Evolutionary conservation across 2,888 invertebrate species (phyloP), one percentile per base, ranked within the genome.

Genomic region (Kuschelorhynchus macadamiae): DNA sequence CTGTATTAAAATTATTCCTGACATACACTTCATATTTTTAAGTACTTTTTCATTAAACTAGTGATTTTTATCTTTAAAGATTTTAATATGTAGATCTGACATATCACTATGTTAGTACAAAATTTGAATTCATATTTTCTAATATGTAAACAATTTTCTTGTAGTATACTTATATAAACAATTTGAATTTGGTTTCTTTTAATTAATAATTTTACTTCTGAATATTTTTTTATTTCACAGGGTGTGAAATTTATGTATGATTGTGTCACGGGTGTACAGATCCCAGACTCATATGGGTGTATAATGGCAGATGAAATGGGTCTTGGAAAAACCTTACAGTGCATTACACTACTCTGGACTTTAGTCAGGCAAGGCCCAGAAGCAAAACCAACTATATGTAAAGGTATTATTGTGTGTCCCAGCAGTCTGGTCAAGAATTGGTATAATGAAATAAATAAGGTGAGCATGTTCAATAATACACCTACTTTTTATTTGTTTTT

Each of bases 301-400:
- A 99, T 99, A 47, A 99, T 99, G 98, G 99, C 99, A 1, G 99
- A 99, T 85, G 99, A 99, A 88, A 99, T 99, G 98, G 98, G 95
- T 76, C 86, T 98, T 32, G 98, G 98, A 1, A 99, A 99, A 85
- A 99, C 99, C 0, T 85, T 99, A 8, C 99, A 99, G 82, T 99
- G 98, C 82, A 97, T 99, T 62, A 93, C 98, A 0, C 85, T 99
- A 9, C 85, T 98, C 14, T 99, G 98, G 98, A 97, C 98, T 0
- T 84, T 98, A 17, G 83, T 99, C 74, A 88, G 93, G 36, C 99
- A 99, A 85, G 92, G 98, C 41, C 95, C 97, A 0, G 93, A 97
- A 71, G 93, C 93, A 70, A 93, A 92, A 79, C 95, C 97, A 0
- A 89, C 91, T 0, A 95, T 98, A 70, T 91, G 92, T 39, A 98